These are phyloP conservation scores for Boulengeromyrus knoepffleri DNA, from an alignment of 2,113 vertebrate genomes.

Conservation along the genomic window DNA sequence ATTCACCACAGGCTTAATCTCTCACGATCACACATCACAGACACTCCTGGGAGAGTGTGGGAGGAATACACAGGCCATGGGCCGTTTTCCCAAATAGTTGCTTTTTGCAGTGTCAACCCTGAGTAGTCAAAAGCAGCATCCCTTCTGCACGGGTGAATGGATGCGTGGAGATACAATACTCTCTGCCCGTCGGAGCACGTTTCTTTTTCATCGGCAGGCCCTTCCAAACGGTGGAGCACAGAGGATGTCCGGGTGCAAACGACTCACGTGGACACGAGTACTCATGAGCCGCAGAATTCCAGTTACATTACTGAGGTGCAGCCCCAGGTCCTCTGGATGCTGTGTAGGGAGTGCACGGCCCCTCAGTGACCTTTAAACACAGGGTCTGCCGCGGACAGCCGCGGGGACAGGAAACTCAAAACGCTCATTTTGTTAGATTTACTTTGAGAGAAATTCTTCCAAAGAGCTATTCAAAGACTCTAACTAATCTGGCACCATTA, in stretches of 20 bases:
- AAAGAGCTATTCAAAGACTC: neutral
- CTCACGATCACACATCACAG: neutral
- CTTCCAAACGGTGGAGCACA: neutral
- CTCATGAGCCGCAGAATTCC: neutral
- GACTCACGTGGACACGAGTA: neutral
- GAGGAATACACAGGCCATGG: neutral
- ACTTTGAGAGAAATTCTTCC: neutral
- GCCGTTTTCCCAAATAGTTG: neutral
- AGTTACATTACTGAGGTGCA: neutral
- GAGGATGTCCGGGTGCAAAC: neutral
- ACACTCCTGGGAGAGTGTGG: neutral
- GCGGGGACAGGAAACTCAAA: neutral
- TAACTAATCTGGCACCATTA: neutral
- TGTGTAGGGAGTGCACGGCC: neutral
- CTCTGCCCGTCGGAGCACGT: neutral
- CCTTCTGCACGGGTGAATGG: neutral
- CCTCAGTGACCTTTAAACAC: neutral
- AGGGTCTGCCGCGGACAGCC: neutral
- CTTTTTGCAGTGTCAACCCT: neutral
- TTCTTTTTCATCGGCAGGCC: conserved; percentile 11
- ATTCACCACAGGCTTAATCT: neutral
- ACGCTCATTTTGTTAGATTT: neutral
- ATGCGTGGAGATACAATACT: conserved; percentile 20
- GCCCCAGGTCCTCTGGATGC: neutral
- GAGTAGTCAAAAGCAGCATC: conserved; percentile 12